phyloP scores from a whole-genome alignment of 2,113 vertebrate genomes.

The Anhinga anhinga region DNA sequence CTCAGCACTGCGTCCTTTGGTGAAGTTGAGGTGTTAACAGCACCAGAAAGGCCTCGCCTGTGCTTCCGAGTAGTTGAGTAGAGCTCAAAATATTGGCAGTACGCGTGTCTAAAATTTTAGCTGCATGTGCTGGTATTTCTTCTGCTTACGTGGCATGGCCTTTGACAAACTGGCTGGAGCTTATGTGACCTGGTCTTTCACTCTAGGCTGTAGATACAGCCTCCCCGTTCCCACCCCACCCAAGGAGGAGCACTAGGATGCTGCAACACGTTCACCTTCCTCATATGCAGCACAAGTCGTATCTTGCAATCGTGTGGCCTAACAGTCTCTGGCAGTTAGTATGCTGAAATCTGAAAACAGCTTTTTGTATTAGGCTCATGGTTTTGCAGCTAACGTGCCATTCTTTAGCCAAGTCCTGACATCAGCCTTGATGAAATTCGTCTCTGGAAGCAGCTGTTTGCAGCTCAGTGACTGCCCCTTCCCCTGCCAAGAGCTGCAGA shows the following conservation, averaged over 20 bases:
- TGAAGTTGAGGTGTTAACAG: neutral
- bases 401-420: slow-evolving; percentile 7
- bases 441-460: neutral
- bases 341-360: neutral
- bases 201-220: neutral
- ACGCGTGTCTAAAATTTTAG: neutral
- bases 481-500: neutral
- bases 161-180: neutral
- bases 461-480: neutral
- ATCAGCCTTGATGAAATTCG: neutral
- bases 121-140: neutral
- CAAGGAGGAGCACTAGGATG: neutral
- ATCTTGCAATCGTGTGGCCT: neutral
- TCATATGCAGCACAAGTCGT: neutral
- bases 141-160: accelerated
- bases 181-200: neutral
- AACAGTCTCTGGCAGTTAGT: neutral
- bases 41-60: neutral
- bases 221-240: neutral
- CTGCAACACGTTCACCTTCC: neutral
- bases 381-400: neutral
- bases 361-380: neutral
- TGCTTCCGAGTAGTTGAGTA: neutral
- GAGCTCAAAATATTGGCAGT: neutral
- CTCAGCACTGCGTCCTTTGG: neutral